These are phyloP conservation scores for Osmerus mordax DNA, from an alignment of 2,113 vertebrate genomes.

Conservation along the genomic window DNA sequence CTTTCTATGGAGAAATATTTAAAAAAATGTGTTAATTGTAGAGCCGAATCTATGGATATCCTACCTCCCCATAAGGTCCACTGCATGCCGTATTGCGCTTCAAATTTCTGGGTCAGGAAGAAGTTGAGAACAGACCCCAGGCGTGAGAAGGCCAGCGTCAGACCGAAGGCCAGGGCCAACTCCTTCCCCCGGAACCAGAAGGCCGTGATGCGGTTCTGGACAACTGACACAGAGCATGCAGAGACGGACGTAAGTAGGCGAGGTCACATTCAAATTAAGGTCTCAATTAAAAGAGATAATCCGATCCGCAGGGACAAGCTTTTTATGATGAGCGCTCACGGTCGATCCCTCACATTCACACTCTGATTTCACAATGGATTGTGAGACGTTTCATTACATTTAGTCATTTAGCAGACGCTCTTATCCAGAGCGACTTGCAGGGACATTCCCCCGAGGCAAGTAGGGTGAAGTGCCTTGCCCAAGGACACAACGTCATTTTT, in stretches of 20 bases:
- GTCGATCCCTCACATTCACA: not conserved
- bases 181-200: constrained; percentile 85
- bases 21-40: too few species aligned
- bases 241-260: too few species aligned
- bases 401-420: too few species aligned
- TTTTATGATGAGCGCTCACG: not conserved
- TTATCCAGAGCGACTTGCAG: too few species aligned
- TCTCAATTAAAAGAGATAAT: too few species aligned
- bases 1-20: not conserved
- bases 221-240: constrained; percentile 57
- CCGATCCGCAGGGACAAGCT: not conserved
- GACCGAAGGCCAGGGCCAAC: constrained; percentile 76
- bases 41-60: constrained; percentile 1
- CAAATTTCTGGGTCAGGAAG: constrained; percentile 77
- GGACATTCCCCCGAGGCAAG: too few species aligned
- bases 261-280: too few species aligned
- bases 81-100: constrained; percentile 76
- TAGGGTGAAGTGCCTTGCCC: too few species aligned
- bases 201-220: constrained; percentile 78
- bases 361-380: too few species aligned
- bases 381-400: too few species aligned
- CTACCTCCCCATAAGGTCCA: constrained; percentile 80
- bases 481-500: too few species aligned
- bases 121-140: constrained; percentile 83
- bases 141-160: constrained; percentile 76